Conservation (phyloP, 2,113 vertebrate species). For the Phasianus colchicus region DNA sequence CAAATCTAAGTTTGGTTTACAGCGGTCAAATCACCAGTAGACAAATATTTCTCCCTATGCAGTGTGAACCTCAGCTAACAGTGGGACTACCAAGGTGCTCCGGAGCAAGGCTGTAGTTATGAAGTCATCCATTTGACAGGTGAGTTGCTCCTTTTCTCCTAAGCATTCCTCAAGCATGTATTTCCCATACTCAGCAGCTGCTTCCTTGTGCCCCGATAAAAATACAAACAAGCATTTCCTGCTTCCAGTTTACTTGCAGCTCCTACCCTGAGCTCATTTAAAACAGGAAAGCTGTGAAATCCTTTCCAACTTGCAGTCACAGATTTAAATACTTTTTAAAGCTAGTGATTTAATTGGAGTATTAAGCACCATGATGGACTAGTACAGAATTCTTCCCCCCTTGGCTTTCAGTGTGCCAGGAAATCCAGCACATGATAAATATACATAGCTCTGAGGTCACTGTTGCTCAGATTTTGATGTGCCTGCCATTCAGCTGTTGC, state of each 20-base stretch:
- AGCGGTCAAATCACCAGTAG: neutral
- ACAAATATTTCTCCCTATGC: neutral
- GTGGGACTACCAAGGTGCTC: neutral
- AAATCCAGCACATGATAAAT: slow-evolving; percentile 64
- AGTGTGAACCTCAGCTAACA: neutral
- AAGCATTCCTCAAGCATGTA: slow-evolving; percentile 42
- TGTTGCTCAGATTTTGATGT: slow-evolving; percentile 34
- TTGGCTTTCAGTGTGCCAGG: slow-evolving; percentile 23
- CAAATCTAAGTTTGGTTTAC: neutral
- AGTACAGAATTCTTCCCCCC: neutral
- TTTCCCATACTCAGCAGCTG: slow-evolving; percentile 20
- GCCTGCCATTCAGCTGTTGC: slow-evolving; percentile 55
- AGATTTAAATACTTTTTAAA: slow-evolving; percentile 23
- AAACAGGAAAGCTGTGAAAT: neutral
- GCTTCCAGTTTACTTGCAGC: slow-evolving; percentile 36
- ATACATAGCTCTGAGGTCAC: slow-evolving; percentile 55
- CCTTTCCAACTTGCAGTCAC: neutral
- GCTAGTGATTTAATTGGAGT: slow-evolving; percentile 5
- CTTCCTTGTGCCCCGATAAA: slow-evolving; percentile 11
- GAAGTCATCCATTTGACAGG: slow-evolving; percentile 22
- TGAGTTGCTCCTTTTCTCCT: slow-evolving; percentile 24
- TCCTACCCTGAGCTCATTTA: neutral
- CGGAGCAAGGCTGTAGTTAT: neutral
- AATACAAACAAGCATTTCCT: slow-evolving; percentile 29
- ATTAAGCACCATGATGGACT: neutral